A percentile compares a stretch with the other conserved stretches of the same genome.
Conservation (phyloP, 2,113 vertebrate genomes). For the Aspiorhynchus laticeps region DNA sequence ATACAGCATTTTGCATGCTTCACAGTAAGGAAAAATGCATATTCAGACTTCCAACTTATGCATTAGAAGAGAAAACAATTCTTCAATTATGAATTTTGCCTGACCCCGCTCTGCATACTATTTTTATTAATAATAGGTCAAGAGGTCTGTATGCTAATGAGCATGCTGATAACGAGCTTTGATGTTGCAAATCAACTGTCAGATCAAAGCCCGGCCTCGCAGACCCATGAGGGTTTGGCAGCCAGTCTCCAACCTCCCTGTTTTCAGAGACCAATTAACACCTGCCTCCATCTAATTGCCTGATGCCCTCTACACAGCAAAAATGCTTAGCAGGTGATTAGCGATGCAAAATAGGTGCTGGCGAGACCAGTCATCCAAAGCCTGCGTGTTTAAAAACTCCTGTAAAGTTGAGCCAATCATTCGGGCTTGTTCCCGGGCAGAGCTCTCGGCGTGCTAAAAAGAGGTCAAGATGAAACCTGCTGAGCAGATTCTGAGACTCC, state of each 20-base stretch:
- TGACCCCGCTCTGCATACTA: not conserved
- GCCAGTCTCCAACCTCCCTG: conserved; percentile 39
- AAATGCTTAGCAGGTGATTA: conserved; percentile 45
- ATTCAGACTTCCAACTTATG: not conserved
- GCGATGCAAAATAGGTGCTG: conserved; percentile 38
- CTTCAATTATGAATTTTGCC: not conserved
- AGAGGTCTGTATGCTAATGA: conserved; percentile 36
- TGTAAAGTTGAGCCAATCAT: conserved; percentile 40
- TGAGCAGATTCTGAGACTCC: not conserved
- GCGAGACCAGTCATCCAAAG: conserved; percentile 31
- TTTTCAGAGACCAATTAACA: conserved; percentile 43
- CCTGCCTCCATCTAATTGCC: conserved; percentile 46
- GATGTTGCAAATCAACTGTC: conserved; percentile 45
- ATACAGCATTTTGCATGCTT: not conserved
- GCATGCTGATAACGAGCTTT: conserved; percentile 38
- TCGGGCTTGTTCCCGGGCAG: not conserved
- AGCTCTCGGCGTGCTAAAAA: not conserved
- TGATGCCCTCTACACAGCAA: conserved; percentile 40
- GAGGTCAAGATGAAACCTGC: conserved; percentile 22
- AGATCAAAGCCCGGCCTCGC: conserved; percentile 44
- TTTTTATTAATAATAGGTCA: conserved; percentile 26
- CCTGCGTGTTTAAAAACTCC: conserved; percentile 39
- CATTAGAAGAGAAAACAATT: not conserved
- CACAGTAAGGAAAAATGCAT: not conserved
- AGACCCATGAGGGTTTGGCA: conserved; percentile 24